phyloP scores from a whole-genome alignment of 2,113 vertebrate species.

The Macquaria ambigua region DNA sequence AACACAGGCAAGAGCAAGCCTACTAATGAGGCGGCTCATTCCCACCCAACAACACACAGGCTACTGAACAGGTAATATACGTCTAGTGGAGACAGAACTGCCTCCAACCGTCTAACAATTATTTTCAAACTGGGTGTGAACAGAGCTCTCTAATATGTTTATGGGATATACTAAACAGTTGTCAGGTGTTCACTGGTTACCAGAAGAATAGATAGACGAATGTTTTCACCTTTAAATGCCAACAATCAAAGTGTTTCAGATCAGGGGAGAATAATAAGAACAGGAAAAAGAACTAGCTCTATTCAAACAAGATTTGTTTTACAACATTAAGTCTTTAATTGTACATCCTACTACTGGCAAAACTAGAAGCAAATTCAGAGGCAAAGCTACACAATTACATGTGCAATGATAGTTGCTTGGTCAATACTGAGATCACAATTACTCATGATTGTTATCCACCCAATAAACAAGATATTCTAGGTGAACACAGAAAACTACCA shows the following conservation, averaged over 20 bases:
- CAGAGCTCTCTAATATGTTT: background rate
- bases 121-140: conserved; percentile 13
- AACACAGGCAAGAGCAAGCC: conserved; percentile 7
- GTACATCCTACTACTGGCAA: background rate
- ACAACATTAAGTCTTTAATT: background rate
- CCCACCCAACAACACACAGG: background rate
- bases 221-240: background rate
- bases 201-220: background rate
- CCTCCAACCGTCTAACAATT: background rate
- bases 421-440: background rate
- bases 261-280: background rate
- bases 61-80: conserved; percentile 6
- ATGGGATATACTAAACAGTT: conserved; percentile 11
- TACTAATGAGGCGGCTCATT: background rate
- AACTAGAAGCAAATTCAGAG: background rate
- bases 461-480: conserved; percentile 9
- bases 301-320: background rate
- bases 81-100: background rate
- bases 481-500: background rate
- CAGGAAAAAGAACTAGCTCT: no score
- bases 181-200: background rate
- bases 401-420: background rate
- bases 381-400: background rate
- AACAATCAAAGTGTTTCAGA: background rate
- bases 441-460: background rate